Percentiles rank a stretch among this genome's conserved stretches.
Conservation (phyloP, 2,797 vertebrate genomes). For the Loriculus beryllinus region DNA sequence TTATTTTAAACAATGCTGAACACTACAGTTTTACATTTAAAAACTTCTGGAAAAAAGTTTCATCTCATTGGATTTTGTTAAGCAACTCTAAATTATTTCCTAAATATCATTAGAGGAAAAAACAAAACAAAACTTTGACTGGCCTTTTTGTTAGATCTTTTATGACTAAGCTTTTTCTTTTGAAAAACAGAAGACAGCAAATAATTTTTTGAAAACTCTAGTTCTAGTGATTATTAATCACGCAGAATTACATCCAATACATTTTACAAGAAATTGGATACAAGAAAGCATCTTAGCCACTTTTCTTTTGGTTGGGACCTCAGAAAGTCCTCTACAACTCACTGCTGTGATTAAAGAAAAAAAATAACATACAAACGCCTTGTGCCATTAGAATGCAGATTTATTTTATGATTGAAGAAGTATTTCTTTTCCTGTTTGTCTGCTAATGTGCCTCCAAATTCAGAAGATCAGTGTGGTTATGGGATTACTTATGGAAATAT, state of each 20-base stretch:
- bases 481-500: background rate
- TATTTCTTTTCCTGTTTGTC: background rate
- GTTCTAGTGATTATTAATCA: background rate
- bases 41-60: background rate
- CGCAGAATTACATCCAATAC: background rate
- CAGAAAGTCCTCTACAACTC: background rate
- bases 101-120: fast-evolving
- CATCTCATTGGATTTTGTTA: background rate
- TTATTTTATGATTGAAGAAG: background rate
- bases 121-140: background rate
- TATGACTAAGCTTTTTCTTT: background rate
- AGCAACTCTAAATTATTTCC: background rate
- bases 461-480: background rate
- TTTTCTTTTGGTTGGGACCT: background rate
- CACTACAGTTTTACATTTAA: background rate
- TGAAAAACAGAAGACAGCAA: background rate
- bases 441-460: background rate
- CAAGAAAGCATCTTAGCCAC: background rate
- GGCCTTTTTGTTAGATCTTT: background rate
- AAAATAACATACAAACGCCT: fast-evolving
- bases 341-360: background rate
- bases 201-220: background rate
- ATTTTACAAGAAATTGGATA: background rate
- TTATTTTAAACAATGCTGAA: background rate
- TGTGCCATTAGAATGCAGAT: background rate